Conservation (phyloP, 2,888 invertebrate genomes). For the Himalopsyche japonica region DNA sequence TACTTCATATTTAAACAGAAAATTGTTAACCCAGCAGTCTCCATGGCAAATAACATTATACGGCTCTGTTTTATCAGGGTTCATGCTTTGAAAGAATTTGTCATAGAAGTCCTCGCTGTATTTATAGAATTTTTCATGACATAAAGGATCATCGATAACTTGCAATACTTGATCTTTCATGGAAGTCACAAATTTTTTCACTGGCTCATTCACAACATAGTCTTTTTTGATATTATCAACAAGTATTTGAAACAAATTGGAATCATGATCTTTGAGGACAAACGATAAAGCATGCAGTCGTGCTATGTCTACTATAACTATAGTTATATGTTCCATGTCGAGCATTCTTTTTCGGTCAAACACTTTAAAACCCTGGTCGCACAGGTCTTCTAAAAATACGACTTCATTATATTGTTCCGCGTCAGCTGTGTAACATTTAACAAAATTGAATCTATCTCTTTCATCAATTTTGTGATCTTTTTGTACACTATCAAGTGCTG, state of each 20-base stretch:
- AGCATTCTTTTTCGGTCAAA: constrained; percentile 39
- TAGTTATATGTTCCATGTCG: constrained; percentile 43
- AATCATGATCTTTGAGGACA: constrained; percentile 43
- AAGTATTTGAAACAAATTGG: constrained; percentile 30
- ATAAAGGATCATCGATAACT: neutral
- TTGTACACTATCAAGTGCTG: neutral
- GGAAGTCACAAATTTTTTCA: neutral
- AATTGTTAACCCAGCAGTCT: constrained; percentile 41
- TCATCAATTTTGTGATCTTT: neutral
- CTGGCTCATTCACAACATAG: neutral
- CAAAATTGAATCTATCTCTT: neutral
- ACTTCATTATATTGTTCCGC: constrained; percentile 35
- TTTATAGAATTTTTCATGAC: neutral
- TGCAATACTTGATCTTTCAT: neutral
- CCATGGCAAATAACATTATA: constrained; percentile 22
- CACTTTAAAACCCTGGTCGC: constrained; percentile 7
- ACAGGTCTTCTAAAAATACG: constrained; percentile 39
- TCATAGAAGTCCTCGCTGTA: constrained; percentile 3
- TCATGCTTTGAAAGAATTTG: neutral
- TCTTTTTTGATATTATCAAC: neutral
- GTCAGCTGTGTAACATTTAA: constrained; percentile 4
- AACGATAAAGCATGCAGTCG: constrained; percentile 44
- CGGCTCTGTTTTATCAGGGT: constrained; percentile 3
- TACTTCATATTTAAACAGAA: constrained; percentile 52
- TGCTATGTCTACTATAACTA: constrained; percentile 44